Base-by-base conservation (phyloP, 2,113 vertebrate genomes). In the Glaucomys volans region DNA sequence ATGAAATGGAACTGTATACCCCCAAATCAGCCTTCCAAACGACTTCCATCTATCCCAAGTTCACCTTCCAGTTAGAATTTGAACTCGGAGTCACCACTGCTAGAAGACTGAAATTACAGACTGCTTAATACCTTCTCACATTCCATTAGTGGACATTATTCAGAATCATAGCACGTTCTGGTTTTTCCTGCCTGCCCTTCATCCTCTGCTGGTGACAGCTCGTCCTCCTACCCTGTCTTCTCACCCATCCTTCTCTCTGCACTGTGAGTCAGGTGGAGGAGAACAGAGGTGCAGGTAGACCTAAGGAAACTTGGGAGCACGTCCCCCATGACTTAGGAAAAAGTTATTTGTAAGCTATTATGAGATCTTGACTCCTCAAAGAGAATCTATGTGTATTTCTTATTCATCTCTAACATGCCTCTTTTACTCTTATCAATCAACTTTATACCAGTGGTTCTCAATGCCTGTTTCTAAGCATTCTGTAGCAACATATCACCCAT, bases 301-400 rank as follows among this genome's bases (percentile, higher is more conserved):
- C 50, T 2, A 1, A 69, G 54, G 22, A 93, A 90, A 75, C 8
- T 75, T 77, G 17, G 28, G 30, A 64, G 52, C 28, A 69, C 72
- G 83, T 59, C 50, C 81, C 62, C 42, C 24, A 2, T 44, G 83
- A 77, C 71, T 85, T 50, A 52, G 40, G 37, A 75, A 20, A 89
- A 80, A 87, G 30, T 90, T 59, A 52, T 67, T 85, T 66, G 40
- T 87, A 90, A 93, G 90, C 30, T 85, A 67, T 57, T 52, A 89
- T 20, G 67, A 75, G 66, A 50, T 74, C 17, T 40, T 95, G 64
- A 67, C 52, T 88, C n/a, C 28, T 77, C 13, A 85, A 72, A 50
- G 18, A 79, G 71, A 94, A 32, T 71, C 57, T 2, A 5, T 59
- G 30, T 84, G 9, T 42, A 67, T 77, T 47, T 92, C 26, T 44